Base-by-base conservation (phyloP, 2,888 invertebrate species). In the Drosophila greeni region DNA sequence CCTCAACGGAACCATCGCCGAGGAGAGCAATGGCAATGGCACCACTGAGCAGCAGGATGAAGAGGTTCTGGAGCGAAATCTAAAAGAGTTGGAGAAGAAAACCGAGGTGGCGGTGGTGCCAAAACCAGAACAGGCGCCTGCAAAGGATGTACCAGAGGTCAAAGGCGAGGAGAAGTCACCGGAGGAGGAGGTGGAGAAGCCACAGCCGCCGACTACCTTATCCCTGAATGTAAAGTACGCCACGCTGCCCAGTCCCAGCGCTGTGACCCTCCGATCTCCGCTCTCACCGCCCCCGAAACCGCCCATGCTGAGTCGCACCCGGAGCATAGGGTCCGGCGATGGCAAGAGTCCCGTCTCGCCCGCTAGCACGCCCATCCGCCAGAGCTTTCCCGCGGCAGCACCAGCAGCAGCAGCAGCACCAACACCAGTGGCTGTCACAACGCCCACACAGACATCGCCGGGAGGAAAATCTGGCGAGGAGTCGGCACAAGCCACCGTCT, bases 281-380 rank as follows among this genome's bases (percentile, higher is more conserved):
- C 45, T 70, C n/a, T 75, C 85, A 23, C 86, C 86, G 37, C 86
- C 86, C 37, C 86, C 86, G 12, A 86, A 86, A 33, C 86, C 86
- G 16, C 86, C 86, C 39, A 86, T 86, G 86, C 54, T 86, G 53
- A 82, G 86, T 61, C 86, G 86, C 48, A 79, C 85, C 36, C 82
- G 85, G 40, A 86, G 86, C 65, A 77, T 83, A 11, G 86, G 86
- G 33, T 71, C 78, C 51, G 85, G 84, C 5, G 85, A 86, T 54
- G 73, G 66, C 29, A 69, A 72, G n/a, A 56, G 53, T 34, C 33
- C 71, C 7, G n/a, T 67, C 33, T 14, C 60, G 26, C 8, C 42
- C 9, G n/a, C 36, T 12, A 16, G 9, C 48, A 5, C 14, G 1
- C 6, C 36, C 9, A 24, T 62, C 42, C 76, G 79, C 1, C 69